Base-by-base conservation (phyloP, 2,888 invertebrate species). In the Eilema sororculum region DNA sequence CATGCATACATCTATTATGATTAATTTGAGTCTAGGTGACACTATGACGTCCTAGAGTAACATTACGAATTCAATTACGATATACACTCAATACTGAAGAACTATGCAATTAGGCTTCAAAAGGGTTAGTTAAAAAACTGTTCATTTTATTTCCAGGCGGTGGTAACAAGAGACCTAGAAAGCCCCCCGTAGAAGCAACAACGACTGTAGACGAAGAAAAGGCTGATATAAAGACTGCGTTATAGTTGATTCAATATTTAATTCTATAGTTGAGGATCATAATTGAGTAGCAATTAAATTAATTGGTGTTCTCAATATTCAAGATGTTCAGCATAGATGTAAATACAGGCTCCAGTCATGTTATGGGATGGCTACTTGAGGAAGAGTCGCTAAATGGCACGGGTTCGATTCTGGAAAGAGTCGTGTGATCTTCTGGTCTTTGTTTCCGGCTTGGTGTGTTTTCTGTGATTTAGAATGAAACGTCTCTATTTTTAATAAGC, bases 191-290 rank as follows among this genome's bases (percentile, higher is more conserved):
- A 10, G 30, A 28, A 30, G 20, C 60, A 30, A n/a, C 28, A 16
- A 0, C 60, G 2, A 30, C 30, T 1, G 8, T n/a, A 16, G 60
- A 60, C 20, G 28, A 28, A 2, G 60, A 60, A 10, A 60, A 28
- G 30, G 60, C n/a, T 59, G 28, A 28, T 28, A 1, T 60, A 20
- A 60, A 60, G 60, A 60, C 60, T 60, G 60, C 60, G 20, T 60
- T 60, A 60, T 60, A 60, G 60, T 60, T 33, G 20, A 33, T 60
- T 9, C 52, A n/a, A 30, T 13, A 58, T 13, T 25, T 58, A 58
- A 58, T 58, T 58, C 5, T 25, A 13, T 58, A 28, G 16, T 58
- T 58, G 25, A 52, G 6, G 52, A n/a, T 58, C 28, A 58, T 13
- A 28, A 25, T 24, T 58, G 13, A 24, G 5, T 58, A 25, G 16